Base-by-base conservation (phyloP, 2,113 vertebrate genomes). In the Myocastor coypus region DNA sequence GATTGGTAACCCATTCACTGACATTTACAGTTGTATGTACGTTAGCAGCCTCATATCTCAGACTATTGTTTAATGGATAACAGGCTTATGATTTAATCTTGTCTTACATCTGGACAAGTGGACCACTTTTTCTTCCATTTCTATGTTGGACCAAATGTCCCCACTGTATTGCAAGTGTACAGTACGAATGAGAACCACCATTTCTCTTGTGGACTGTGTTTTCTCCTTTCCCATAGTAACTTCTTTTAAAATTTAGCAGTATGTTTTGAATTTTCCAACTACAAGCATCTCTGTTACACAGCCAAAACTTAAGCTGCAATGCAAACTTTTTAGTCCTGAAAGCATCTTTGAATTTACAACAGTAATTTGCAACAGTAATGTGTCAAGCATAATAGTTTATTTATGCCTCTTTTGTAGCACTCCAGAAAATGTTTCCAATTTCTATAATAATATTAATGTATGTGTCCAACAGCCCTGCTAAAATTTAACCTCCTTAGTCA, bases 221-320 rank as follows among this genome's bases (percentile, higher is more conserved):
- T 40, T 86, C 1, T 42, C 32, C 7, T 61, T 6, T 91, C n/a
- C 28, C 22, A 69, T 30, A 9, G 7, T 30, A 24, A 68, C 73
- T 7, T 46, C 37, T 88, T 71, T 93, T 75, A 75, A 73, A 78
- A 86, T 86, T 88, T 94, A 63, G 37, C 71, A 83, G 66, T 75
- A 26, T 92, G 69, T 90, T 73, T n/a, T 50, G 73, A 30, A 46
- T 80, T 95, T 94, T 93, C 28, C 50, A 81, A 77, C 34, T 28
- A 0, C 73, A 87, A 89, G 0, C 11, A 11, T 88, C 20, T 95
- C 63, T 87, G 22, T 59, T 66, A 52, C 5, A 8, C 61, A 50
- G 20, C 9, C 71, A 77, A 52, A 71, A 83, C 42, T 64, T n/a
- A 20, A 92, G 52, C 52, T 83, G 37, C 57, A 91, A 30, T 75